Percentiles rank a stretch among this genome's conserved stretches.
phyloP scores from a whole-genome alignment of 2,797 vertebrate species.

The Pangasius krempfi region DNA sequence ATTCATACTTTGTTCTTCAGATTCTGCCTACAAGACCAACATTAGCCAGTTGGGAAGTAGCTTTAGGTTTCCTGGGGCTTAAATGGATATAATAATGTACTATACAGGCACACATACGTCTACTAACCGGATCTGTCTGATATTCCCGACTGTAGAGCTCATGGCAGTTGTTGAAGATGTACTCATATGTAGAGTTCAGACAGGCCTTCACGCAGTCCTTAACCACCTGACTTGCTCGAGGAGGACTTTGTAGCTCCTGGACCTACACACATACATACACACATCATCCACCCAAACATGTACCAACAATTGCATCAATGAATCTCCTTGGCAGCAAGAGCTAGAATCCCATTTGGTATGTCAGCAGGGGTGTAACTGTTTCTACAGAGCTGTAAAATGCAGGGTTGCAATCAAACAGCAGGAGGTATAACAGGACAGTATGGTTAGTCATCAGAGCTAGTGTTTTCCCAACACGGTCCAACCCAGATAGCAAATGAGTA shows the following conservation, averaged over 20 bases:
- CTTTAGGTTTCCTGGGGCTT: neutral
- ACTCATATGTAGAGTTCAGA: constrained; percentile 95
- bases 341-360: constrained; percentile 19
- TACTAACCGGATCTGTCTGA: constrained; percentile 87
- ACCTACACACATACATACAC: constrained; percentile 76
- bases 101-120: neutral
- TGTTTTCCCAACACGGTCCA: constrained; percentile 4
- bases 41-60: neutral
- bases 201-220: constrained; percentile 97
- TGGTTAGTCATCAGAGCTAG: neutral
- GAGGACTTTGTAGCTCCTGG: constrained; percentile 94
- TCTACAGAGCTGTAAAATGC: constrained; percentile 3
- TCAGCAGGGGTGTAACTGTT: constrained; percentile 21
- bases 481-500: neutral
- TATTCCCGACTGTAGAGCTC: constrained; percentile 93
- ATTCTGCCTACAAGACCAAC: neutral
- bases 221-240: constrained; percentile 93
- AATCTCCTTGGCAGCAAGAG: neutral
- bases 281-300: constrained; percentile 34
- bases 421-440: constrained; percentile 18
- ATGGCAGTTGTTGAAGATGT: constrained; percentile 98
- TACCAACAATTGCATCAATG: constrained; percentile 30
- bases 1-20: neutral
- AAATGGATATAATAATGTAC: neutral
- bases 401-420: constrained; percentile 24